Evolutionary conservation across 2,888 invertebrate species (phyloP).

Genomic region (Synergus umbraculus): DNA sequence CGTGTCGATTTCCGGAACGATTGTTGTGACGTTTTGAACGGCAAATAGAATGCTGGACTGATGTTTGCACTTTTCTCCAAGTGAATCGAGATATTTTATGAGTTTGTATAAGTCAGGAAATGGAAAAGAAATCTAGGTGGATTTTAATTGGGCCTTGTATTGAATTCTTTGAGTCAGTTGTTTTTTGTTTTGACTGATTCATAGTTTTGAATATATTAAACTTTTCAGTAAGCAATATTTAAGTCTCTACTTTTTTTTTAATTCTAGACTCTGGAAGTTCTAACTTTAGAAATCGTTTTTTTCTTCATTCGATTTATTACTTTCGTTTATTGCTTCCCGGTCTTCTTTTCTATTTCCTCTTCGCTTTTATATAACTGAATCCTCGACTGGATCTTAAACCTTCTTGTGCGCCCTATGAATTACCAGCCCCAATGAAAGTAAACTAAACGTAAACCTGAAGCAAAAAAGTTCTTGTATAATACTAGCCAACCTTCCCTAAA

Average conservation of each 20-base stretch:
- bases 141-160: background rate
- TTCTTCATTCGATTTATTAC: no score
- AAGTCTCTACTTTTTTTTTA: no score
- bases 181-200: background rate
- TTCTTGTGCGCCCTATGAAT: background rate
- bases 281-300: no score
- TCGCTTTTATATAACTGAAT: background rate
- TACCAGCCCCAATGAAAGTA: background rate
- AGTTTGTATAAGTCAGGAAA: background rate
- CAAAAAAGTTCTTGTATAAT: background rate
- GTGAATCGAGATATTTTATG: constrained; percentile 25
- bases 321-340: background rate
- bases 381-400: background rate
- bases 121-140: background rate
- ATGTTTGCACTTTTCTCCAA: constrained; percentile 17
- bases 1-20: constrained; percentile 41
- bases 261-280: no score
- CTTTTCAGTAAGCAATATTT: background rate
- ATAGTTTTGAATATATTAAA: background rate
- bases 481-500: background rate
- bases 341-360: background rate
- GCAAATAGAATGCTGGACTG: constrained; percentile 36
- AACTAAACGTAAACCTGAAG: background rate
- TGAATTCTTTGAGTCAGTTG: no score
- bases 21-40: constrained; percentile 57